These are phyloP conservation scores for Otus scops DNA, from an alignment of 2,797 vertebrate species.

Conservation along the genomic window DNA sequence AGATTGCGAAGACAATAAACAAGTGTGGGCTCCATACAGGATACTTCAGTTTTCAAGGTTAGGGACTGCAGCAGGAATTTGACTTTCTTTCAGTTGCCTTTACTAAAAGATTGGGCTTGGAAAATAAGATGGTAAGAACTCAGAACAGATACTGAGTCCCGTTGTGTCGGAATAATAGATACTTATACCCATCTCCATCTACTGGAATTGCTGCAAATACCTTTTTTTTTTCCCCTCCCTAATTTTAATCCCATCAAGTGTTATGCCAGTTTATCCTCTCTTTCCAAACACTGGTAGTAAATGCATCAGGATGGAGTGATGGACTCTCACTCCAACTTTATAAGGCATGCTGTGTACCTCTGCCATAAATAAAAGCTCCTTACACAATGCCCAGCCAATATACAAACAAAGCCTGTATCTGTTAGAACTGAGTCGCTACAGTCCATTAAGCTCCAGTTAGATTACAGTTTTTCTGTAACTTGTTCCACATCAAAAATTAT, in stretches of 20 bases:
- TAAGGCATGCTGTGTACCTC: background rate
- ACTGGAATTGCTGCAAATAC: background rate
- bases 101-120: background rate
- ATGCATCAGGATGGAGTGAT: background rate
- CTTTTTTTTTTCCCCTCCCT: background rate
- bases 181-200: background rate
- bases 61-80: background rate
- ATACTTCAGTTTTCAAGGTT: background rate
- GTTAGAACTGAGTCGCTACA: background rate
- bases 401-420: background rate
- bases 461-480: background rate
- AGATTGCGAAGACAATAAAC: background rate
- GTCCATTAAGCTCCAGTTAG: background rate
- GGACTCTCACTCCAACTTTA: background rate
- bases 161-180: background rate
- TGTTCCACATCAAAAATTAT: background rate
- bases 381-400: background rate
- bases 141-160: background rate
- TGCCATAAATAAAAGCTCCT: background rate
- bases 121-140: background rate
- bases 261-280: background rate
- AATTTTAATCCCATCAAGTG: background rate
- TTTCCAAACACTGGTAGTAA: background rate
- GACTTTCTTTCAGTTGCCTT: background rate
- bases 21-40: background rate